phyloP scores from a whole-genome alignment of 2,797 vertebrate species.

The Macroramphosus scolopax region DNA sequence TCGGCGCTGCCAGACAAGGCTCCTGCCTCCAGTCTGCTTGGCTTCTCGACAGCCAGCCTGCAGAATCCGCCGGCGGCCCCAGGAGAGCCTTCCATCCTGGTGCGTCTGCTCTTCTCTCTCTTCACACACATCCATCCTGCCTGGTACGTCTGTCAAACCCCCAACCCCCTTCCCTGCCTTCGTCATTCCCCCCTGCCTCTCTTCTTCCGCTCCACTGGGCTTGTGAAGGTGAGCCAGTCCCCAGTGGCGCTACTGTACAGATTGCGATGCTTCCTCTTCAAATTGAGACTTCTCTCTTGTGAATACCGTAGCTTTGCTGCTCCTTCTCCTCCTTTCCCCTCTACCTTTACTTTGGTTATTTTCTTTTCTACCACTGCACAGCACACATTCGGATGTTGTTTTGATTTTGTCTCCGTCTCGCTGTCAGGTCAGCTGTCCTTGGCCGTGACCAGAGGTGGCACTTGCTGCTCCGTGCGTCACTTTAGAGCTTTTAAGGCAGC shows the following conservation, averaged over 20 bases:
- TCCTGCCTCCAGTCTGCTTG: slow-evolving; percentile 43
- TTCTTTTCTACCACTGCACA: too few relatives aligned
- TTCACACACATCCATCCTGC: slow-evolving; percentile 68
- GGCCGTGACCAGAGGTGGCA: slow-evolving; percentile 10
- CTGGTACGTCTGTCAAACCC: slow-evolving; percentile 57
- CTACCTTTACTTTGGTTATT: slow-evolving; percentile 37
- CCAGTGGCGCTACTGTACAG: slow-evolving; percentile 67
- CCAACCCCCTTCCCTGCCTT: slow-evolving; percentile 4
- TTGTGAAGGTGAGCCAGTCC: slow-evolving; percentile 75
- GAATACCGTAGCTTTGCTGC: slow-evolving; percentile 22
- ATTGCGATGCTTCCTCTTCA: slow-evolving; percentile 65
- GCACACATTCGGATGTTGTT: slow-evolving; percentile 17
- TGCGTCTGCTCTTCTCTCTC: slow-evolving; percentile 67
- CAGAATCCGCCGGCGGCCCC: slow-evolving; percentile 61
- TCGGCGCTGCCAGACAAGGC: slow-evolving; percentile 42
- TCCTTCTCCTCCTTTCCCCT: slow-evolving; percentile 6
- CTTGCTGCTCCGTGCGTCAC: slow-evolving; percentile 15
- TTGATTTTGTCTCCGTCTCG: slow-evolving; percentile 31
- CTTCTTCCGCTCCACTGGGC: slow-evolving; percentile 66
- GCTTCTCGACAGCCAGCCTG: slow-evolving; percentile 51
- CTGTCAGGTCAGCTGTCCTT: slow-evolving; percentile 37
- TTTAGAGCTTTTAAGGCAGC: slow-evolving; percentile 33
- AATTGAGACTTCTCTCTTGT: slow-evolving; percentile 53
- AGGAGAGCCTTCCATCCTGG: slow-evolving; percentile 65
- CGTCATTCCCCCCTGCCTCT: slow-evolving; percentile 7